Evolutionary conservation across 2,113 vertebrate genomes (phyloP), one percentile per base, ranked within the genome.

Genomic region (Seriola dumerili): DNA sequence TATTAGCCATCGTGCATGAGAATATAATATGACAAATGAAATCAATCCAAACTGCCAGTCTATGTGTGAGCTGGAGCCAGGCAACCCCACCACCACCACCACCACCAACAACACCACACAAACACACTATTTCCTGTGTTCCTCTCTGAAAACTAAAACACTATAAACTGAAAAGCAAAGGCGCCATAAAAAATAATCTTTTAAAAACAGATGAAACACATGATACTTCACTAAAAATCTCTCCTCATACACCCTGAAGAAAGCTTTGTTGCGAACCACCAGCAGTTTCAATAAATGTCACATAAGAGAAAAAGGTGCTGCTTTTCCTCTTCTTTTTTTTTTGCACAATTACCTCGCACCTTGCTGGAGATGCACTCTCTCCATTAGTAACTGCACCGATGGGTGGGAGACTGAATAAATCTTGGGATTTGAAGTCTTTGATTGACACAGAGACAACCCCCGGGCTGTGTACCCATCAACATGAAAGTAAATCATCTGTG

Each of bases 291-390:
- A 76, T 84, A 90, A 84, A 78, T 83, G 84, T 88, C 87, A 86
- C 54, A 83, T 72, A 29, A 90, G 69, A 87, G 57, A 58, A 78
- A 81, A 84, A 55, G 81, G 55, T 79, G 64, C 68, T 46, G 77
- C 42, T 83, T 84, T 75, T 63, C 36, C 44, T 57, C 54, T 67
- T 57, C 21, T 71, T 72, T 80, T 83, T 68, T 87, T 82, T 85
- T 64, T 86, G 61, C 69, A 86, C 86, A 92, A 92, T 90, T 91
- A 92, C 84, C 66, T 13, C 72, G 85, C 71, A 79, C 76, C 84
- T 86, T 59, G 73, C 84, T 83, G 84, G 72, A 68, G 52, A 52
- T 80, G 80, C 72, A 54, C 76, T 77, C 57, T 76, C 77, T 73
- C 84, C 63, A 89, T 85, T 91, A 89, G 85, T 78, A 87, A 85